These are phyloP conservation scores for Trematomus bernacchii DNA, from an alignment of 2,797 vertebrate genomes.

Conservation along the genomic window DNA sequence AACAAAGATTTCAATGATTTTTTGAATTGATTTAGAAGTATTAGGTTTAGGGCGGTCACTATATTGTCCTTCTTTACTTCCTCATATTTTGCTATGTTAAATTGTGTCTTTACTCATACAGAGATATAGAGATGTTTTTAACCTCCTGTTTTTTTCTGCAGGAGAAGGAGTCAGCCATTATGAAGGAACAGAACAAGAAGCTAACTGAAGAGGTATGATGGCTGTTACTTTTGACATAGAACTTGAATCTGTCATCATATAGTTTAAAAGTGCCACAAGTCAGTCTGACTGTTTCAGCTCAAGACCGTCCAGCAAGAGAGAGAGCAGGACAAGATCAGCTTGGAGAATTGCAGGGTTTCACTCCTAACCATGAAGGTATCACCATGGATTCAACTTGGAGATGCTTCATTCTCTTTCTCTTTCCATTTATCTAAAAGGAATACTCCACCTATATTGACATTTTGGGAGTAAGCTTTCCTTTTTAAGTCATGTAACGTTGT, in stretches of 20 bases:
- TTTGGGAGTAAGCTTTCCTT: no score
- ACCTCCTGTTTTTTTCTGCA: conserved; percentile 30
- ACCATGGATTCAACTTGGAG: neutral
- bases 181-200: conserved; percentile 61
- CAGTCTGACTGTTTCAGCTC: conserved; percentile 48
- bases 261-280: neutral
- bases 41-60: no score
- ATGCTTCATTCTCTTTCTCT: neutral
- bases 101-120: neutral
- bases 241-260: neutral
- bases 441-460: no score
- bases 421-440: neutral
- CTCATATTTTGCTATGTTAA: neutral
- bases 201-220: conserved; percentile 54
- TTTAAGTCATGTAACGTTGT: neutral
- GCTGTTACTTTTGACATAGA: neutral
- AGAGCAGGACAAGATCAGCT: conserved; percentile 45
- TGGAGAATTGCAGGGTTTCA: conserved; percentile 36
- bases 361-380: conserved; percentile 61
- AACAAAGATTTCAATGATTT: neutral
- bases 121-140: neutral
- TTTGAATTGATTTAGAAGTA: neutral
- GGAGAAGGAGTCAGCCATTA: conserved; percentile 51
- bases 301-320: conserved; percentile 45
- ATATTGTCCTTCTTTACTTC: conserved; percentile 1